Conservation (phyloP, 2,113 vertebrate genomes). For the Mesembrinibis cayennensis region DNA sequence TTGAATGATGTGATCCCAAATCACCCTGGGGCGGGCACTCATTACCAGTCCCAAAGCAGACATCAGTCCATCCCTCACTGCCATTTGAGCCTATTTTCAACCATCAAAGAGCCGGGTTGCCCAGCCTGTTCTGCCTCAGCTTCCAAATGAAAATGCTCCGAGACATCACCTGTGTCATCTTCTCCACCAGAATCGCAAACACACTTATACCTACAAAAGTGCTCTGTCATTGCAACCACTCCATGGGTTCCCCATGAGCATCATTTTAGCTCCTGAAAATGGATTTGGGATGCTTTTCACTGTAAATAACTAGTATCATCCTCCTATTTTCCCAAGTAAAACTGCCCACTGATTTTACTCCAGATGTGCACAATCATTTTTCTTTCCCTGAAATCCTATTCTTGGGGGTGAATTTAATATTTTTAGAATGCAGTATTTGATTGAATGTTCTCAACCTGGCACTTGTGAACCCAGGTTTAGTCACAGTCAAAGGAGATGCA, state of each 20-base stretch:
- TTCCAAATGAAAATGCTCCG: background rate
- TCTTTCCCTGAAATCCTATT: background rate
- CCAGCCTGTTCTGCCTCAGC: background rate
- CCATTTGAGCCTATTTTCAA: background rate
- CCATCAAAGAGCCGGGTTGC: no score
- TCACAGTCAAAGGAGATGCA: background rate
- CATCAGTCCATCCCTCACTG: rapidly evolving
- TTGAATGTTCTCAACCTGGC: background rate
- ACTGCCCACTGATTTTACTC: background rate
- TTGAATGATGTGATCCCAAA: background rate
- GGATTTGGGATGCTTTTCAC: background rate
- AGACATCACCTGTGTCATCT: background rate
- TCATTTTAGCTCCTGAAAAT: background rate
- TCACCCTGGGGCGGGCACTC: background rate
- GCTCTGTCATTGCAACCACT: background rate
- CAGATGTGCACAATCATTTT: background rate
- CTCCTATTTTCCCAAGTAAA: background rate
- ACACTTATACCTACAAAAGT: background rate
- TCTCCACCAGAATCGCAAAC: background rate
- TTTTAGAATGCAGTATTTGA: background rate
- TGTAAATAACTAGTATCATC: background rate
- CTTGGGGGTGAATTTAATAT: background rate
- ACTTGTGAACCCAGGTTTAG: background rate
- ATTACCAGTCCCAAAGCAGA: background rate
- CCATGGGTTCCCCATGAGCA: background rate